Conservation (phyloP, 2,113 vertebrate genomes). For the Mesitornis unicolor region DNA sequence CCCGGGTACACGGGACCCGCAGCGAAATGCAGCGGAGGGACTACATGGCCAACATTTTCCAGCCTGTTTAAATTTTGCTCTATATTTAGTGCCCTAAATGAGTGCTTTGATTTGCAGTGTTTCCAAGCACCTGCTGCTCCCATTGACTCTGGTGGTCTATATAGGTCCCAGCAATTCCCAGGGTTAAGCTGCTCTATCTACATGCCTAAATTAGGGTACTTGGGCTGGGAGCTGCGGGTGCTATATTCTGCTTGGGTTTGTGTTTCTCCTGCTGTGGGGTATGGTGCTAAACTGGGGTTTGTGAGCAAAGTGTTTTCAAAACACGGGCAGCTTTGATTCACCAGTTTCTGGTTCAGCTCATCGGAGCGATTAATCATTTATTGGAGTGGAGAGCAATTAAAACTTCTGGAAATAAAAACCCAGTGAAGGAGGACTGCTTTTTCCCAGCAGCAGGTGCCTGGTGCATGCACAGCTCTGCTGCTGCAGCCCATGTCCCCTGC, state of each 20-base stretch:
- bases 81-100: slow-evolving; percentile 47
- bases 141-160: slow-evolving; percentile 54
- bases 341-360: neutral
- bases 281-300: neutral
- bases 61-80: slow-evolving; percentile 52
- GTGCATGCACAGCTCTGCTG: fast-evolving
- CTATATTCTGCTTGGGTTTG: slow-evolving; percentile 55
- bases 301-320: slow-evolving; percentile 31
- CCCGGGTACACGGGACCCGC: neutral
- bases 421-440: neutral
- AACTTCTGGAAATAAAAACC: neutral
- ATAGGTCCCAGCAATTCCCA: slow-evolving; percentile 15
- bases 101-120: slow-evolving; percentile 45
- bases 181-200: slow-evolving; percentile 35
- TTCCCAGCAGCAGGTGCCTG: neutral
- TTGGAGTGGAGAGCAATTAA: neutral
- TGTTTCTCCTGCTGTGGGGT: slow-evolving; percentile 18
- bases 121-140: slow-evolving; percentile 61
- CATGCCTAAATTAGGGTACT: slow-evolving; percentile 67
- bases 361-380: neutral
- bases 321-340: slow-evolving; percentile 19
- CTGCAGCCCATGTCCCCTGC: neutral
- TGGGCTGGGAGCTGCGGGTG: slow-evolving; percentile 3
- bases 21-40: neutral
- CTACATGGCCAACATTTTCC: slow-evolving; percentile 31